Evolutionary conservation across 2,797 vertebrate genomes (phyloP).

Genomic region (Hafferia zeledoni): DNA sequence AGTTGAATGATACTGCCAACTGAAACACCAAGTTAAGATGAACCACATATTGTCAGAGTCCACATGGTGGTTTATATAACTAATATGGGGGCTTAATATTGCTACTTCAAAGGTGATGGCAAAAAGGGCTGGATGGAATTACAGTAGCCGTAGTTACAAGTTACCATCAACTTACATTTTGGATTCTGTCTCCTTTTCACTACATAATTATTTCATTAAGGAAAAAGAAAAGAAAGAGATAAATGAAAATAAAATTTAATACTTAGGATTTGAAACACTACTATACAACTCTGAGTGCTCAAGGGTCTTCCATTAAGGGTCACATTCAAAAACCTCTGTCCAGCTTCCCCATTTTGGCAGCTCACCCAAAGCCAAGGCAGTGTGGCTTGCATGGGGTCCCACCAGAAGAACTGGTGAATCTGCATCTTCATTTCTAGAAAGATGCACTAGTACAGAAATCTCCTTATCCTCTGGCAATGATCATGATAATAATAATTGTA

Average conservation of each 20-base stretch:
- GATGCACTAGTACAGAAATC: background rate
- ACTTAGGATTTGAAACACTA: background rate
- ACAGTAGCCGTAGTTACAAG: background rate
- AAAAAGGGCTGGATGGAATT: background rate
- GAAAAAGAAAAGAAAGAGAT: background rate
- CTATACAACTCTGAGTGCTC: background rate
- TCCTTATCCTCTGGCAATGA: background rate
- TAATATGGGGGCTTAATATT: background rate
- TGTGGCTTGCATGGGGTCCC: background rate
- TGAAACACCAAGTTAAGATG: background rate
- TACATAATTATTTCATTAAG: background rate
- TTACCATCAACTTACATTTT: background rate
- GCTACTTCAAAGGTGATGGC: background rate
- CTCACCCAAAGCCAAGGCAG: background rate
- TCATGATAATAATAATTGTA: background rate
- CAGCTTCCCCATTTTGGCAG: background rate
- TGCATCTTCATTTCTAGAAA: background rate
- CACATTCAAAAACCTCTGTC: background rate
- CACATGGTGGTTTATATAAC: background rate
- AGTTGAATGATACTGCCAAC: background rate
- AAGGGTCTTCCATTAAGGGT: background rate
- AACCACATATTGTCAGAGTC: background rate
- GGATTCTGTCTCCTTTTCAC: background rate
- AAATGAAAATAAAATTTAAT: background rate
- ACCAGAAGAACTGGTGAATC: background rate